These are phyloP conservation scores for Phylloscopus trochiloides DNA, from an alignment of 2,113 vertebrate species.

Conservation along the genomic window DNA sequence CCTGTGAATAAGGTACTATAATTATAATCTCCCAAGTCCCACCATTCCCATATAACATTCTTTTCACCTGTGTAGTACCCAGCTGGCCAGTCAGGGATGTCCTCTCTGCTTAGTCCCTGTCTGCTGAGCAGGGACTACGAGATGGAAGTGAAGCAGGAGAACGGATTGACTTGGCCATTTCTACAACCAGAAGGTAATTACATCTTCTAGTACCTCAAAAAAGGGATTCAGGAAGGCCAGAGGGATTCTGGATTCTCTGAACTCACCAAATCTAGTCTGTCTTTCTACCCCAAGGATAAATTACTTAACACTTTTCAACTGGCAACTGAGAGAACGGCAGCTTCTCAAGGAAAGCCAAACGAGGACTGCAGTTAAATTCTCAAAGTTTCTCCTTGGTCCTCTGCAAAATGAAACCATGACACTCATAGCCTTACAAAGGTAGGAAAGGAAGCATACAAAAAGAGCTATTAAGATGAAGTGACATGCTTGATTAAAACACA, in stretches of 20 bases:
- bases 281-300: background rate
- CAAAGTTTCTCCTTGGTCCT: background rate
- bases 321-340: background rate
- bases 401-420: background rate
- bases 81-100: background rate
- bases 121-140: background rate
- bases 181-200: background rate
- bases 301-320: background rate
- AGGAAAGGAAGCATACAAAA: background rate
- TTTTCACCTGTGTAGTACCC: background rate
- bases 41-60: background rate
- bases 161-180: background rate
- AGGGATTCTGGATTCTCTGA: background rate
- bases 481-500: background rate
- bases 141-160: background rate
- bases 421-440: background rate
- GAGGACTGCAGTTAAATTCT: background rate
- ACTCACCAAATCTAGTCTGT: background rate
- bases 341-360: background rate
- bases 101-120: background rate
- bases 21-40: background rate
- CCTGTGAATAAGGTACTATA: background rate
- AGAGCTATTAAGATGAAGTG: background rate
- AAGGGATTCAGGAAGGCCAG: background rate
- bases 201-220: background rate